Base-by-base conservation (phyloP, 2,113 vertebrate species). In the Pollachius pollachius region DNA sequence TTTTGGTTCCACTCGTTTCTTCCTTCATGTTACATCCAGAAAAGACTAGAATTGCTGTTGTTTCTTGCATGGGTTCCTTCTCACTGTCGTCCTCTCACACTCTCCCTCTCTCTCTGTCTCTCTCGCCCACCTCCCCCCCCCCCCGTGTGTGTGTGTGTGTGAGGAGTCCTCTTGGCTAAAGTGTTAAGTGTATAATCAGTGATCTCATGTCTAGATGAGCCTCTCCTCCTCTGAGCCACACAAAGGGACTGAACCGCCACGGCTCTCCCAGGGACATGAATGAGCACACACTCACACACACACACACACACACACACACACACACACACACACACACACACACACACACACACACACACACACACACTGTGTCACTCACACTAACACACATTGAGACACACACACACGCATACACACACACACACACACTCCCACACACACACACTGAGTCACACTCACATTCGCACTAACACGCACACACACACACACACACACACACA, bases 151-250 rank as follows among this genome's bases (percentile, higher is more conserved):
- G 23, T 18, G 60, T 11, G 27, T 60, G 56, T 59, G 37, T 72
- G 76, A 72, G 13, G 74, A 89, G 88, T 84, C 83, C 88, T 84
- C 88, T 90, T 75, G 75, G 71, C 13, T 16, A 68, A 68, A 69
- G 74, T 75, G 73, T 88, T 89, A 91, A 91, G 90, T 91, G 84
- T 87, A 88, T 91, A 91, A 92, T 91, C 88, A 90, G 87, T 89
- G 88, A 91, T 91, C 87, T 90, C 85, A 74, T 89, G 86, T 90
- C 84, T 89, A 79, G 86, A 91, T 88, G 87, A 82, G 81, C 85
- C 89, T 89, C 85, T 85, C 71, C 74, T 90, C 83, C 82, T 79
- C 88, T 80, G 75, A 23, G 79, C 73, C 75, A 58, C 88, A 93
- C 88, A 93, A 92, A 90, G 79, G 83, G 81, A 81, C 78, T 88